Base-by-base conservation (phyloP, 2,113 vertebrate genomes). In the Dromiciops gliroides region DNA sequence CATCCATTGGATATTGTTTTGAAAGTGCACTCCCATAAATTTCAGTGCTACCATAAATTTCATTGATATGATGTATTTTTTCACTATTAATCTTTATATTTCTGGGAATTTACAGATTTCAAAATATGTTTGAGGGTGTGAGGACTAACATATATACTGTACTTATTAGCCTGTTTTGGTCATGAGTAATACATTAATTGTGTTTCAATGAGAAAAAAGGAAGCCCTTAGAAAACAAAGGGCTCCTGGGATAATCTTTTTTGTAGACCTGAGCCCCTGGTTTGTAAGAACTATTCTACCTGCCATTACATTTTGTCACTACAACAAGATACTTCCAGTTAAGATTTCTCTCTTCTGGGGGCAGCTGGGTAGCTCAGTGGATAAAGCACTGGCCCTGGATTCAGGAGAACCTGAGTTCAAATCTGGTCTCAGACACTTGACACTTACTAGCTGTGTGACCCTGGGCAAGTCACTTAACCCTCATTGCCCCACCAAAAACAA, bases 51-150 rank as follows among this genome's bases (percentile, higher is more conserved):
- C 95, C 90, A 91, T 94, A 97, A 98, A 96, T 91, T 95, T 89
- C 26, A 89, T 26, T 95, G 97, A 96, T 95, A 97, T 51, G 94
- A 95, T 95, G 96, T 75, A 94, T 83, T 90, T 95, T 90, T 97
- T 96, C 96, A 94, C 94, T 98, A 95, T 97, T 97, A 96, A 24
- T 25, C 93, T 93, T 95, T 92, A 96, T n/a, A 95, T 19, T 96
- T 89, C 11, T 3, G 97, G 95, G 91, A 95, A 90, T 97, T 97
- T 97, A 93, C 89, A 95, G 92, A 95, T 90, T 51, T 48, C 16
- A 37, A 92, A 94, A 95, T 88, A 53, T 49, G 91, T 75, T 94
- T 94, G 67, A 95, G 95, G 96, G 48, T 51, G 90, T 50, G 28
- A 89, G 51, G 90, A 11, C 90, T 28, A 7, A 51, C 25, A n/a